Conservation (phyloP, 2,888 invertebrate species). For the Philonicus albiceps region DNA sequence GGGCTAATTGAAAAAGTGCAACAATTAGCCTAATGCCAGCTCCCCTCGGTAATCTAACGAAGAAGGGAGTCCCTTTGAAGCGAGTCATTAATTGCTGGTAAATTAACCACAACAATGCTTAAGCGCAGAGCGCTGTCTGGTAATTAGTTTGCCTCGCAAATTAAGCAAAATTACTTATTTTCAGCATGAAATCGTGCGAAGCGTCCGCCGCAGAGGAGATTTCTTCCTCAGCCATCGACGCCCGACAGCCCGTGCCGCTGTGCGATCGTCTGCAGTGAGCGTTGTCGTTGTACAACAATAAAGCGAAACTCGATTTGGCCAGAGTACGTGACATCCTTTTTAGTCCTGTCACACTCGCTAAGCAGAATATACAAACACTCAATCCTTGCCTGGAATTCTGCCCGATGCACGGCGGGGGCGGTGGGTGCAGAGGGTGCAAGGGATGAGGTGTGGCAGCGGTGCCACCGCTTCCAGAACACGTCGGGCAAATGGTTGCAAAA, state of each 20-base stretch:
- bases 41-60: neutral
- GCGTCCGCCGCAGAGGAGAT: neutral
- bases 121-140: neutral
- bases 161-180: conserved; percentile 39
- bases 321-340: conserved; percentile 47
- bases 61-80: neutral
- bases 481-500: conserved; percentile 29
- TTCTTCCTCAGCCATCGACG: neutral
- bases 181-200: conserved; percentile 38
- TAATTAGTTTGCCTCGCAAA: conserved; percentile 37
- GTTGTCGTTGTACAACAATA: conserved; percentile 42
- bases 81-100: conserved; percentile 22
- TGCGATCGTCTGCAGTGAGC: neutral
- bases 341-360: conserved; percentile 47
- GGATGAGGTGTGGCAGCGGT: too few relatives aligned
- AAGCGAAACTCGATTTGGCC: conserved; percentile 47
- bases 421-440: neutral
- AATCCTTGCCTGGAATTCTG: conserved; percentile 30
- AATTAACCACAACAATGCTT: conserved; percentile 38
- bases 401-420: neutral
- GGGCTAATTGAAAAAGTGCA: neutral
- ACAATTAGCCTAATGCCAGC: neutral
- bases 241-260: too few relatives aligned
- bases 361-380: conserved; percentile 48
- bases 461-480: neutral